phyloP scores from a whole-genome alignment of 2,888 invertebrate species.

The Melanargia galathea region DNA sequence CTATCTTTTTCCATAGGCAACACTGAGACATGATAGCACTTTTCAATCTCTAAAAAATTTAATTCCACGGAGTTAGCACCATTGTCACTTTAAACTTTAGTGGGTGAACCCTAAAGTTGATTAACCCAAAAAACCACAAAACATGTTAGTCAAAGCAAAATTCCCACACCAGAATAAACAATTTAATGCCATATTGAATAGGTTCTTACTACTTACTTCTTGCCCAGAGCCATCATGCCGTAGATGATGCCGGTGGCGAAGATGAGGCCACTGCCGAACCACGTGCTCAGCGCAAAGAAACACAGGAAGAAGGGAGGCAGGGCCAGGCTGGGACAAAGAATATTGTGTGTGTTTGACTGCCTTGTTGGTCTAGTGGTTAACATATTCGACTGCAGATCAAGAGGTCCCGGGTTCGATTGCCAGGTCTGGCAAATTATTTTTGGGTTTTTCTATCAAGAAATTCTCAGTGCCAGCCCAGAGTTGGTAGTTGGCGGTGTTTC shows the following conservation, averaged over 20 bases:
- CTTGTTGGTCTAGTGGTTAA: too few species aligned
- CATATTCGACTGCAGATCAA: too few species aligned
- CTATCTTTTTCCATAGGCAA: too few species aligned
- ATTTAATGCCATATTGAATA: neutral
- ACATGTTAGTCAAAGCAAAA: slow-evolving; percentile 9
- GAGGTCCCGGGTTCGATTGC: too few species aligned
- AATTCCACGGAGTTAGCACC: too few species aligned
- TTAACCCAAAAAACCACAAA: neutral
- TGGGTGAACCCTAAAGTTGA: neutral
- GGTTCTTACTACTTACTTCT: slow-evolving; percentile 92
- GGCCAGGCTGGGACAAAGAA: slow-evolving; percentile 84
- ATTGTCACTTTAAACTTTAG: neutral
- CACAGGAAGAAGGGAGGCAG: slow-evolving; percentile 91
- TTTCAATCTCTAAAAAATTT: too few species aligned
- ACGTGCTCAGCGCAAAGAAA: slow-evolving; percentile 85
- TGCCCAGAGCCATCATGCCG: slow-evolving; percentile 97
- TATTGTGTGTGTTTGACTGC: too few species aligned
- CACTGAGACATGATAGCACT: too few species aligned
- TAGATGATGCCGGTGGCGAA: slow-evolving; percentile 94
- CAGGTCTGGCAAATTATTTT: too few species aligned
- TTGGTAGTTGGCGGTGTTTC: too few species aligned
- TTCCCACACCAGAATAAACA: neutral
- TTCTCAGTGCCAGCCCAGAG: too few species aligned
- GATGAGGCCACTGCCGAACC: slow-evolving; percentile 94
- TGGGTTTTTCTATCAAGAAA: too few species aligned